Conservation (phyloP, 2,888 invertebrate genomes). For the Ornithoptera alexandrae region DNA sequence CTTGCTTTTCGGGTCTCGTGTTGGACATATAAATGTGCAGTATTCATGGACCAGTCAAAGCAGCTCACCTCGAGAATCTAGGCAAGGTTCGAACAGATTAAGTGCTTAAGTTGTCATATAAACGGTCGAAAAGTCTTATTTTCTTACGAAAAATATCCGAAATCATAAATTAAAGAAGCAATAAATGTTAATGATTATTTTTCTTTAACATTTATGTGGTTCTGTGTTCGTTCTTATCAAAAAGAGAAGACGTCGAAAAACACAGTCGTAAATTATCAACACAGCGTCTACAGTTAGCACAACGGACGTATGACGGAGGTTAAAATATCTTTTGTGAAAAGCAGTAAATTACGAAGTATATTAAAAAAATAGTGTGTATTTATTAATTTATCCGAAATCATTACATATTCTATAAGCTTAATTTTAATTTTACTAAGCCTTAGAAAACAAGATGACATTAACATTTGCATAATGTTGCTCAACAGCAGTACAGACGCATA, state of each 20-base stretch:
- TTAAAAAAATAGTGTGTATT: no score
- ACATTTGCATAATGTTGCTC: no score
- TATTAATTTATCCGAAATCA: no score
- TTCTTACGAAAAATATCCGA: not conserved
- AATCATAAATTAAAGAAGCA: not conserved
- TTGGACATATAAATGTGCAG: conserved; percentile 1
- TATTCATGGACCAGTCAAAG: conserved; percentile 11
- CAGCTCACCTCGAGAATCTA: conserved; percentile 20
- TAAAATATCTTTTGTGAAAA: no score
- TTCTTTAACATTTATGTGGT: not conserved
- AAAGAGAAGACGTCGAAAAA: not conserved
- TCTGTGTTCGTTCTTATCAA: not conserved
- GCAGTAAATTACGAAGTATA: no score
- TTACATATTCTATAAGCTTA: no score
- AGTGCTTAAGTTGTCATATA: not conserved
- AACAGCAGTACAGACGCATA: no score
- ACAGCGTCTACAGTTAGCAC: no score
- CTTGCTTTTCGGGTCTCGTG: conserved; percentile 18
- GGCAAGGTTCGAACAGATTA: conserved; percentile 8
- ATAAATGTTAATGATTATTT: conserved; percentile 1
- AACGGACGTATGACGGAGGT: no score
- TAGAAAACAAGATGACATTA: no score
- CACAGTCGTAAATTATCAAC: not conserved
- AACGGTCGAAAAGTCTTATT: not conserved
- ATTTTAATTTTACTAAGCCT: no score